Base-by-base conservation (phyloP, 2,888 invertebrate species). In the Lithodes maja region DNA sequence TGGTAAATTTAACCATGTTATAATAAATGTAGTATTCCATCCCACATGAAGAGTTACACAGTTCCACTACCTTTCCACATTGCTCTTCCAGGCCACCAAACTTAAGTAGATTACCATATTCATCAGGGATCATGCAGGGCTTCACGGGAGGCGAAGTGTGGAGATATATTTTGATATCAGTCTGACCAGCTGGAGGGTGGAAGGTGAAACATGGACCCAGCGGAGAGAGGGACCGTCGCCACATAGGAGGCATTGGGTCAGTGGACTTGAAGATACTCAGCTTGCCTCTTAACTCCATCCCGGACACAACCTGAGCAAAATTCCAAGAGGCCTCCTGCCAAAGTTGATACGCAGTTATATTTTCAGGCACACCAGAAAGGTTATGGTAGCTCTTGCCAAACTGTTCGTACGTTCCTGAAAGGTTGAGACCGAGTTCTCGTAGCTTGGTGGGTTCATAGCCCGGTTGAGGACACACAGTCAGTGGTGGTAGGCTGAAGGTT, bases 201-300 rank as follows among this genome's bases (percentile, higher is more conserved):
- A 71, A 71, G 17, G 86, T 86, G 53, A 86, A 54, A 12, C 86
- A 86, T 2, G 86, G 86, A 17, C 86, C 86, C 17, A 86, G 80
- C 2, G 86, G 86, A 17, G 86, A 86, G 49, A 78, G 54, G n/a
- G 85, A 69, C 2, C 54, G 68, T 1, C 74, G 80, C 86, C 86
- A 86, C 15, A 12, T 5, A 0, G 86, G 15, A 5, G 69, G 3
- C 5, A 79, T 9, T 7, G 52, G 2, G 2, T n/a, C 80, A 17
- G 52, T 3, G 2, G 12, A 3, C 12, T 74, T 33, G 49, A 50
- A 75, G 55, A 17, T n/a, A 2, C 17, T 9, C 12, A 17, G 2
- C 1, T 7, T 7, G 2, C 53, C 17, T 9, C n/a, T 5, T 17
- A 33, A 17, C 17, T 49, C 5, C 17, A 80, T 7, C 1, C 7